Conservation (phyloP, 2,888 invertebrate genomes). For the Tuta absoluta region DNA sequence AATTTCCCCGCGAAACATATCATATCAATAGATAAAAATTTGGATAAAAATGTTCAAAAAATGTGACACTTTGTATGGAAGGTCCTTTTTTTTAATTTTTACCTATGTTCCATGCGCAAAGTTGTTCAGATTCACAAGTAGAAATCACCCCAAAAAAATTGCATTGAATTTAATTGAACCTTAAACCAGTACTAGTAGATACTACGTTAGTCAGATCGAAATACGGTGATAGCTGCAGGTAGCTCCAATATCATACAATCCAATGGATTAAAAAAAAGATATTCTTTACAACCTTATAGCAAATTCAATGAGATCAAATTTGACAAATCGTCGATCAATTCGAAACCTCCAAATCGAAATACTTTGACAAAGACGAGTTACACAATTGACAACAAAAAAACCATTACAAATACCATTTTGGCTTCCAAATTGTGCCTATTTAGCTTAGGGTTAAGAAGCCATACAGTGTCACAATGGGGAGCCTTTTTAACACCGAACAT, state of each 20-base stretch:
- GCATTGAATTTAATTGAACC: no score
- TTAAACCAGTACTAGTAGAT: no score
- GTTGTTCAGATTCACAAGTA: no score
- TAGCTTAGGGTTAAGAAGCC: constrained; percentile 76
- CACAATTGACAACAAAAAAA: constrained; percentile 59
- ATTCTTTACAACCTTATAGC: not conserved
- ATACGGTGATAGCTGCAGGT: not conserved
- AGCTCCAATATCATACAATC: not conserved
- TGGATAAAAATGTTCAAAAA: no score
- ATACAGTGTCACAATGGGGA: constrained; percentile 69
- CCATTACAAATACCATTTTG: constrained; percentile 71
- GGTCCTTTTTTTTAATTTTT: no score
- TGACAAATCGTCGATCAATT: constrained; percentile 32
- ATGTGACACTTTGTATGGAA: no score
- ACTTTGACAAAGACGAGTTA: constrained; percentile 43
- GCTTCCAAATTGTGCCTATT: constrained; percentile 70
- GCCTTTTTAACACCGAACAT: constrained; percentile 75
- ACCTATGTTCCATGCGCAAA: no score
- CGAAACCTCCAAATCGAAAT: constrained; percentile 34
- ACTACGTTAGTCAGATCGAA: no score
- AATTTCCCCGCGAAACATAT: no score
- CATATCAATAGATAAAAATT: no score
- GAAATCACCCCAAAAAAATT: no score
- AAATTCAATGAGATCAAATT: constrained; percentile 12
- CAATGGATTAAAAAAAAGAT: not conserved